Base-by-base conservation (phyloP, 2,888 invertebrate species). In the Drepana falcataria region DNA sequence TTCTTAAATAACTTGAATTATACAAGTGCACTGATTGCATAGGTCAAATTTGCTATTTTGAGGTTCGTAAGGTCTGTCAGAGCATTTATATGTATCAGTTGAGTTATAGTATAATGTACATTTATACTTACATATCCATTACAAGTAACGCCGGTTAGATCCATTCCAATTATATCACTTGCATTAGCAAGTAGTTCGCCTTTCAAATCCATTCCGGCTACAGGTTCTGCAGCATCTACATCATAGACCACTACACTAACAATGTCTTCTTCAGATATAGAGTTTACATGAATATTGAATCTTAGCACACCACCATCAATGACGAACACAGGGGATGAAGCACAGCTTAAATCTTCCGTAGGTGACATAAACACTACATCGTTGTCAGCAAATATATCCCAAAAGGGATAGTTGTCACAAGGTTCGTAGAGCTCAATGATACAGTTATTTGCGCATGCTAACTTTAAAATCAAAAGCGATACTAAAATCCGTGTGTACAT, bases 281-380 rank as follows among this genome's bases (percentile, higher is more conserved):
- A 44, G 3, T 44, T 1, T 9, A 44, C 44, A 9, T 44, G 9
- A 44, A 44, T 3, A 44, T 44, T 44, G 44, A 44, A 44, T 44
- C 44, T 44, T 3, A 44, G 1, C 6, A 44, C 44, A 9, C 44
- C 44, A 44, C 9, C 44, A 3, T 44, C 44, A 44, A 44, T 44
- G 9, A 1, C 2, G 9, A 44, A 9, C 44, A 44, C 44, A 44
- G 44, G 1, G 3, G 66, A 59, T 5, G 51, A 35, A 6, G 58
- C 44, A 56, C 70, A 71, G 54, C 54, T 59, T 34, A 64, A 9
- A 7, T 37, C 52, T 55, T 63, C 55, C 53, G 53, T 35, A 21
- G 56, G 33, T 49, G 47, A 54, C 9, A 41, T 53, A 53, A 49
- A 54, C 37, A 52, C 51, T 4, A 55, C 51, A 44, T 35, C 35